A percentile compares a stretch with the other conserved stretches of the same genome.
Conservation (phyloP, 2,888 invertebrate genomes). For the Cantharis nigra region DNA sequence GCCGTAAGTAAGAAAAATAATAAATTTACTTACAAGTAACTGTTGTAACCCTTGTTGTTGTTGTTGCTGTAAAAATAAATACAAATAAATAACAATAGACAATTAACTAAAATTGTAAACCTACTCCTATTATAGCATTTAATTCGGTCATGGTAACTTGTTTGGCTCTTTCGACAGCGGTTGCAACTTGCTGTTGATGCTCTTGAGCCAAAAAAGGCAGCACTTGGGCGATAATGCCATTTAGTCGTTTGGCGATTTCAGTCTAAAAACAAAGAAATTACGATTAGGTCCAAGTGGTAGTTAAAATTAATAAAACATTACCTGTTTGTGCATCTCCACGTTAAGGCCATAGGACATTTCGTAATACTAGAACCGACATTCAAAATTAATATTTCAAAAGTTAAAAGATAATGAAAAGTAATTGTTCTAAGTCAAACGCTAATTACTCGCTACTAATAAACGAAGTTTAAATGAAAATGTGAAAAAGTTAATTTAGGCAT, state of each 20-base stretch:
- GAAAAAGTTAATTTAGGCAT: neutral
- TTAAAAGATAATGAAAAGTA: neutral
- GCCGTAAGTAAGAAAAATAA: too few relatives aligned
- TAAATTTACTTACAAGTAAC: conserved; percentile 80
- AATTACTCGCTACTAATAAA: neutral
- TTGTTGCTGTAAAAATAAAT: conserved; percentile 75
- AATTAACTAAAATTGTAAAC: conserved; percentile 46
- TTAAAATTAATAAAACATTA: conserved; percentile 56
- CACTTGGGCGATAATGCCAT: conserved; percentile 91
- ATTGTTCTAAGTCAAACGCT: neutral
- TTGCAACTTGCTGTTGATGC: conserved; percentile 91
- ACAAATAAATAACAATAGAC: conserved; percentile 36
- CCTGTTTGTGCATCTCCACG: conserved; percentile 98
- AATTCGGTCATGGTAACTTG: conserved; percentile 95
- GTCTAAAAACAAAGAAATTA: conserved; percentile 68
- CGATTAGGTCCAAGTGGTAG: neutral
- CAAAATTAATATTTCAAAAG: conserved; percentile 20
- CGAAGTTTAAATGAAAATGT: neutral
- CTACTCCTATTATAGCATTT: conserved; percentile 92
- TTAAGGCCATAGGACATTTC: conserved; percentile 98
- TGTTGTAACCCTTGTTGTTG: conserved; percentile 91
- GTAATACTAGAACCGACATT: conserved; percentile 85
- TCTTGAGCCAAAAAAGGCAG: conserved; percentile 90
- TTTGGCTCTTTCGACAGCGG: conserved; percentile 92
- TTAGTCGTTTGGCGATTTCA: conserved; percentile 93